Evolutionary conservation across 2,797 vertebrate genomes (phyloP), one percentile per base, ranked within the genome.

Genomic region (Trematomus bernacchii): DNA sequence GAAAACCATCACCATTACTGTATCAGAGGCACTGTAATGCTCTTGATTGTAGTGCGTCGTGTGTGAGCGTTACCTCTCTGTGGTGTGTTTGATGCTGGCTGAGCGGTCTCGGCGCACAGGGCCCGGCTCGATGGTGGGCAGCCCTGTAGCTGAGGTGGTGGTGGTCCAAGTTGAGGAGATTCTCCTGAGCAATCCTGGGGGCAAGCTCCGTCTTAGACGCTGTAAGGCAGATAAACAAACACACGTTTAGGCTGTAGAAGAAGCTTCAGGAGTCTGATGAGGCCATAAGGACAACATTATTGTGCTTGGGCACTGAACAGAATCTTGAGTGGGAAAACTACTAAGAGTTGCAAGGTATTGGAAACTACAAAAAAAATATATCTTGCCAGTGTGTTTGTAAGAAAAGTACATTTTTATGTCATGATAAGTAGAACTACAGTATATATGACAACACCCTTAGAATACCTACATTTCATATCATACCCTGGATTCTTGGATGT

Each of bases 161-260:
- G 98, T 99, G 58, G 98, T 99, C 98, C 98, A 99, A 1, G 98
- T 97, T 1, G 98, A 99, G 0, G 98, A 99, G 73, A 99, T 97
- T 70, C 97, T 92, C 76, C 98, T 94, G 71, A 98, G 86, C 79
- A 99, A 91, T 55, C 97, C 97, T 0, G 98, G 97, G 10, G 97
- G 97, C 71, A 99, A 92, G 91, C 96, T 98, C 44, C 95, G 96
- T 77, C 98, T 94, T 37, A 98, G 94, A 82, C 98, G 97, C 97
- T 99, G 85, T 2, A 46, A 75, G 13, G 19, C 4, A 72, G 33
- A 73, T 9, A 62, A 63, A 76, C 1, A 67, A 30, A 48, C 23
- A 66, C 16, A 46, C 11, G 15, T 52, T 58, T 54, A 57, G 19
- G 8, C 33, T 37, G 33, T 37, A 69, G 23, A 40, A 53, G 42